phyloP scores from a whole-genome alignment of 2,888 invertebrate genomes.

The Erpobdella octoculata region DNA sequence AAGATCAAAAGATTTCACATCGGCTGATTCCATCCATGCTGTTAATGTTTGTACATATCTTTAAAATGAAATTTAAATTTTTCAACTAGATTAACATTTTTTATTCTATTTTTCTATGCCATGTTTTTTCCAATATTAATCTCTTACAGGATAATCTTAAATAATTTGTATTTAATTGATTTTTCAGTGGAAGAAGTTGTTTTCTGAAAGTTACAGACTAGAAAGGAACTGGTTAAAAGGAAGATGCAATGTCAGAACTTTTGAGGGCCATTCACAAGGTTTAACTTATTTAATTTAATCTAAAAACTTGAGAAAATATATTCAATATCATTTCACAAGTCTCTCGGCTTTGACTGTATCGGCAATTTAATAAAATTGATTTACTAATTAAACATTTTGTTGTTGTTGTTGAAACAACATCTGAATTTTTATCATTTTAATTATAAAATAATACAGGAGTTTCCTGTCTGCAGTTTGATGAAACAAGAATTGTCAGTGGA shows the following conservation, averaged over 20 bases:
- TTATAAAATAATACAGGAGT: slow-evolving; percentile 45
- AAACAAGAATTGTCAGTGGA: slow-evolving; percentile 55
- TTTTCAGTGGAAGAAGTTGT: slow-evolving; percentile 54
- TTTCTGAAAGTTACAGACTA: slow-evolving; percentile 54
- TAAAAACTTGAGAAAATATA: too few species aligned
- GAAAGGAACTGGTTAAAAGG: slow-evolving; percentile 55
- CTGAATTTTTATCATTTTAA: neutral
- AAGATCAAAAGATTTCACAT: neutral
- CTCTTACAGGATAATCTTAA: neutral
- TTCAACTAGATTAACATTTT: too few species aligned
- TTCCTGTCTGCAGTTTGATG: slow-evolving; percentile 57
- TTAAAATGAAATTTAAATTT: too few species aligned
- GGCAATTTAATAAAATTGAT: too few species aligned
- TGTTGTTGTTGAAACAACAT: too few species aligned
- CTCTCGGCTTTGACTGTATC: too few species aligned
- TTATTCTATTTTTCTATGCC: neutral
- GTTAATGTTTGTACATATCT: neutral
- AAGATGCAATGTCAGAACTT: slow-evolving; percentile 55
- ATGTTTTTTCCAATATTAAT: neutral
- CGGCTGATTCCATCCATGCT: slow-evolving; percentile 1
- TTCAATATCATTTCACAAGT: too few species aligned
- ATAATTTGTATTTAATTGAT: neutral
- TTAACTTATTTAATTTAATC: too few species aligned
- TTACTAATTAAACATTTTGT: too few species aligned
- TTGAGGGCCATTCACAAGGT: slow-evolving; percentile 56